Percentiles rank a stretch among this genome's conserved stretches.
Conservation (phyloP, 2,113 vertebrate genomes). For the Hyperopisus bebe region DNA sequence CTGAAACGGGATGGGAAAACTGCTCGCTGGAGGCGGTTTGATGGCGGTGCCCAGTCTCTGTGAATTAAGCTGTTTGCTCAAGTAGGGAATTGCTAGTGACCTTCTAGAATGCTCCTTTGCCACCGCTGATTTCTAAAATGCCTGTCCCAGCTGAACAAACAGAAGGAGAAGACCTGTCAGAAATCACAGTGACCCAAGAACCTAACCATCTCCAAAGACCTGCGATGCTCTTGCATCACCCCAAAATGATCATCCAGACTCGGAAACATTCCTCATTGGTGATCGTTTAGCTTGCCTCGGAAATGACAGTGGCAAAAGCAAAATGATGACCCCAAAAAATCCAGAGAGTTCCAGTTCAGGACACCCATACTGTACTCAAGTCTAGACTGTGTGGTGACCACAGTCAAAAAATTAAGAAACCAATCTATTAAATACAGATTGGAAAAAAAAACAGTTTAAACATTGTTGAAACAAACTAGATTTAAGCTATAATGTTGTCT, state of each 20-base stretch:
- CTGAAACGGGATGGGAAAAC: not conserved
- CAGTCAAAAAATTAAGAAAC: not conserved
- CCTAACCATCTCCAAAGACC: conserved; percentile 38
- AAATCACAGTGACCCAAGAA: conserved; percentile 24
- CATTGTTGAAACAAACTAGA: not conserved
- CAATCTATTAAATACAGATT: not conserved
- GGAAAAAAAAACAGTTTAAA: not conserved
- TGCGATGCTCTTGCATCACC: conserved; percentile 50
- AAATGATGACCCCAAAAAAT: not conserved
- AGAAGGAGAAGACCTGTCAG: conserved; percentile 39
- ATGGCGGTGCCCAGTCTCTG: not conserved
- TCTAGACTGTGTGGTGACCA: not conserved
- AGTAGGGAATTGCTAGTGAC: conserved; percentile 19
- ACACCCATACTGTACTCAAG: not conserved
- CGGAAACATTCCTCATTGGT: not conserved
- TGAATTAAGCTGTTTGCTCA: conserved; percentile 21
- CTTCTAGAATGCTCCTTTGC: conserved; percentile 25
- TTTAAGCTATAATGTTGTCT: not conserved
- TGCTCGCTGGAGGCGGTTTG: not conserved
- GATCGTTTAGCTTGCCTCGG: not conserved
- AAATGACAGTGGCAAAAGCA: not conserved
- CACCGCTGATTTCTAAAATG: conserved; percentile 31
- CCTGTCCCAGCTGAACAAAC: conserved; percentile 54
- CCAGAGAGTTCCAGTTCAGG: not conserved
- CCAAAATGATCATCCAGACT: conserved; percentile 35